Percentiles rank a stretch among this genome's conserved stretches.
Evolutionary conservation across 2,888 invertebrate genomes (phyloP).

Genomic region (Leistus spinibarbis): DNA sequence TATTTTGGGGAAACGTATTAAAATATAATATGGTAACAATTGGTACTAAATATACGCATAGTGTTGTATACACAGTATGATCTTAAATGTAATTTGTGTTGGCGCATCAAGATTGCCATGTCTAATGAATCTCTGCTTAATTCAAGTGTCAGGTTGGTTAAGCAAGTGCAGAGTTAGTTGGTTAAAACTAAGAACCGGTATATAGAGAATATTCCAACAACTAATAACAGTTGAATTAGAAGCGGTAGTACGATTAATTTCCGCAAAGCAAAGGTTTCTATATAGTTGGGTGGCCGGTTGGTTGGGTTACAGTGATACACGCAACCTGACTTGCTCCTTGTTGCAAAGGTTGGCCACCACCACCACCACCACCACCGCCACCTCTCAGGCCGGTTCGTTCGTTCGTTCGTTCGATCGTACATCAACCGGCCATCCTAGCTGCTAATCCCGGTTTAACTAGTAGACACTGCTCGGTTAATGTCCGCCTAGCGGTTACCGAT

Average conservation of each 20-base stretch:
- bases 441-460: constrained; percentile 8
- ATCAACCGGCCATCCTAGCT: neutral
- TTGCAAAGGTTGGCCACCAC: neutral
- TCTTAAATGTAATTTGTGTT: neutral
- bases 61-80: too few species aligned
- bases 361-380: too few species aligned
- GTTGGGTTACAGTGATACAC: too few species aligned
- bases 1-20: too few species aligned
- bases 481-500: constrained; percentile 20
- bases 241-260: constrained; percentile 32
- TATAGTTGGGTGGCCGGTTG: neutral
- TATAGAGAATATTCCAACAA: constrained; percentile 24
- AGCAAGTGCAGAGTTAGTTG: too few species aligned
- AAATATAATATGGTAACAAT: too few species aligned
- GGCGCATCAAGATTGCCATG: neutral
- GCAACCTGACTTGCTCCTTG: neutral
- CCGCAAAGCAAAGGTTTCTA: neutral
- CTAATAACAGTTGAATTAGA: constrained; percentile 37
- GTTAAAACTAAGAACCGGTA: neutral
- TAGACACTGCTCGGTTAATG: constrained; percentile 17
- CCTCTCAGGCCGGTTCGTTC: neutral
- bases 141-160: neutral
- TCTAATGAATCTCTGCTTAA: neutral
- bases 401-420: neutral
- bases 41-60: too few species aligned